Evolutionary conservation across 2,888 invertebrate genomes (phyloP).

Genomic region (Anagyrus pseudococci): DNA sequence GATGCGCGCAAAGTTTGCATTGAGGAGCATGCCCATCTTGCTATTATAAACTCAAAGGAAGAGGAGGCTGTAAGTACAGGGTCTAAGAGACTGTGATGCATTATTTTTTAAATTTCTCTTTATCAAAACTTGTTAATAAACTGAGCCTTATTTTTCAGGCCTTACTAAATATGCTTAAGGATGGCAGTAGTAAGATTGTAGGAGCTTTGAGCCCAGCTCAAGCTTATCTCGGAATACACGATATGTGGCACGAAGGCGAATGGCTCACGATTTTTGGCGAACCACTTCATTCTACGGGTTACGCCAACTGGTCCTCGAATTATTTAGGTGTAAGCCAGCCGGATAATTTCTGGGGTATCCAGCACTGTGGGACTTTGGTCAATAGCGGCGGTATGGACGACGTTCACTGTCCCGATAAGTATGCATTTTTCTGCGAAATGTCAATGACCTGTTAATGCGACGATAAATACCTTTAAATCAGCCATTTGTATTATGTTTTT

Average conservation of each 20-base stretch:
- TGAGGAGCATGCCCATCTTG: conserved; percentile 45
- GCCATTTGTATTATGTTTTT: too few species aligned
- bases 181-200: conserved; percentile 33
- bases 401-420: conserved; percentile 42
- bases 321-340: conserved; percentile 53
- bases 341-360: conserved; percentile 51
- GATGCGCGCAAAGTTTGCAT: conserved; percentile 43
- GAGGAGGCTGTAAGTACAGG: conserved; percentile 40
- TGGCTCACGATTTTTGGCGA: conserved; percentile 55
- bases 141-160: conserved; percentile 33
- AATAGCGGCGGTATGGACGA: conserved; percentile 45
- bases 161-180: conserved; percentile 41
- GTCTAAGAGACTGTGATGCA: not conserved
- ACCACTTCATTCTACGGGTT: conserved; percentile 52
- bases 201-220: conserved; percentile 40
- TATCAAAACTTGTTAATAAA: not conserved
- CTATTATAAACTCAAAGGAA: conserved; percentile 43
- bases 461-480: too few species aligned
- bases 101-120: not conserved
- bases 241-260: conserved; percentile 53
- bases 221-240: conserved; percentile 49
- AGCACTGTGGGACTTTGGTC: conserved; percentile 50
- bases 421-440: conserved; percentile 46
- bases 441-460: conserved; percentile 12
- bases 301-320: conserved; percentile 52